Conservation (phyloP, 2,888 invertebrate species). For the Hirtodrosophila duncani region DNA sequence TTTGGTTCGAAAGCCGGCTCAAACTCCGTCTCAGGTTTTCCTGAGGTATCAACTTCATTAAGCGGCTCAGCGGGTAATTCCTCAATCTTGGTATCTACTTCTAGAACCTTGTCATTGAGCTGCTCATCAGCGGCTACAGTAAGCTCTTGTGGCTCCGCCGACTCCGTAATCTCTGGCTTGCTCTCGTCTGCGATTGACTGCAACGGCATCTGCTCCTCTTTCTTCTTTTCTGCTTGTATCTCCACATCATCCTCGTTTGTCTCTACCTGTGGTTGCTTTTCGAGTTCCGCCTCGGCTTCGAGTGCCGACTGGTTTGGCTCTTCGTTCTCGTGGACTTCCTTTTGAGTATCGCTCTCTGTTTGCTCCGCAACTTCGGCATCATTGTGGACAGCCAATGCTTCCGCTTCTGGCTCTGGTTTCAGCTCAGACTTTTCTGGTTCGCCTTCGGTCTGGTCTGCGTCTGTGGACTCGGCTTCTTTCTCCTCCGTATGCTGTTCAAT, state of each 20-base stretch:
- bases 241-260: not conserved
- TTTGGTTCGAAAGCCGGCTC: not conserved
- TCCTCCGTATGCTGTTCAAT: too few relatives aligned
- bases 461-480: not conserved
- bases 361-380: too few relatives aligned
- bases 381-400: too few relatives aligned
- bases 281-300: not conserved
- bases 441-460: not conserved
- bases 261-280: conserved; percentile 3
- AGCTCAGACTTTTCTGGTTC: not conserved
- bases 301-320: too few relatives aligned
- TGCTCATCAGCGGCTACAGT: too few relatives aligned
- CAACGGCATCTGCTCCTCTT: conserved; percentile 9
- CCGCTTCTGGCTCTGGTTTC: not conserved
- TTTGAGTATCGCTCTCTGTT: too few relatives aligned
- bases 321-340: too few relatives aligned
- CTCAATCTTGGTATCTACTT: not conserved
- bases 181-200: conserved; percentile 2
- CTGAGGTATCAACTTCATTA: conserved; percentile 9
- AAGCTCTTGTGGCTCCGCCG: too few relatives aligned
- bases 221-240: not conserved
- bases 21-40: too few relatives aligned
- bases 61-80: conserved; percentile 1
- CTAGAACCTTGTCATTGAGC: too few relatives aligned
- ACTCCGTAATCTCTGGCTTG: not conserved